A percentile compares a stretch with the other conserved stretches of the same genome.
Evolutionary conservation across 2,113 vertebrate genomes (phyloP).

Genomic region (Alexandromys fortis): DNA sequence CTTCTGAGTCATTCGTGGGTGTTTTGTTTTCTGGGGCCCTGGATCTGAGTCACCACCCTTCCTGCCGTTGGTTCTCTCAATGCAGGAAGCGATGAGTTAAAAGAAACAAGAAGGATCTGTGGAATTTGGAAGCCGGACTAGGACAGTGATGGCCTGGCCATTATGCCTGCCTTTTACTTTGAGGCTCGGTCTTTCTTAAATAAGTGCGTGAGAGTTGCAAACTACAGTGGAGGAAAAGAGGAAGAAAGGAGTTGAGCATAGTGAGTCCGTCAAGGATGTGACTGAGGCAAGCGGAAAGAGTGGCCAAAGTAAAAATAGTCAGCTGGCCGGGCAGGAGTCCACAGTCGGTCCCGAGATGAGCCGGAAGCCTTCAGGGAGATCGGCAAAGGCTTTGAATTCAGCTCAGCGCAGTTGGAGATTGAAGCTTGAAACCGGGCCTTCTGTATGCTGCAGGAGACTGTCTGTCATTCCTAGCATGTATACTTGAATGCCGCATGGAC

Average conservation of each 20-base stretch:
- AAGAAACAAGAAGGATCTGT: not conserved
- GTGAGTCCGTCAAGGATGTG: slow-evolving; percentile 55
- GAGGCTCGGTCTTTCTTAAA: not conserved
- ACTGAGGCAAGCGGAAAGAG: slow-evolving; percentile 63
- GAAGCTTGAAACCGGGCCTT: not conserved
- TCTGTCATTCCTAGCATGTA: not conserved
- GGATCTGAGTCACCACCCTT: slow-evolving; percentile 74
- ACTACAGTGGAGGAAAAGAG: slow-evolving; percentile 28
- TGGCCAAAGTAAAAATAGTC: slow-evolving; percentile 71
- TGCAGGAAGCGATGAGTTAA: not conserved
- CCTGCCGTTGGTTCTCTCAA: slow-evolving; percentile 51
- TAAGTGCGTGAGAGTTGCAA: slow-evolving; percentile 34
- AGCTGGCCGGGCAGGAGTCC: not conserved
- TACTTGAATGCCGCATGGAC: not conserved
- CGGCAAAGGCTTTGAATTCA: not conserved
- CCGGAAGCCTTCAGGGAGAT: not conserved
- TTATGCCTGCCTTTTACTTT: not conserved
- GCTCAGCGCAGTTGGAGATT: not conserved
- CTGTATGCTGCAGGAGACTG: not conserved
- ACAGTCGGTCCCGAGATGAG: not conserved
- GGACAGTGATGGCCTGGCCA: not conserved
- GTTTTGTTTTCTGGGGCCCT: slow-evolving; percentile 67
- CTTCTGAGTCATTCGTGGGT: slow-evolving; percentile 72
- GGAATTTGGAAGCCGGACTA: not conserved
- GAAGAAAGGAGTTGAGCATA: slow-evolving; percentile 51